Conservation (phyloP, 2,888 invertebrate genomes). For the Eumerus sabulonum region DNA sequence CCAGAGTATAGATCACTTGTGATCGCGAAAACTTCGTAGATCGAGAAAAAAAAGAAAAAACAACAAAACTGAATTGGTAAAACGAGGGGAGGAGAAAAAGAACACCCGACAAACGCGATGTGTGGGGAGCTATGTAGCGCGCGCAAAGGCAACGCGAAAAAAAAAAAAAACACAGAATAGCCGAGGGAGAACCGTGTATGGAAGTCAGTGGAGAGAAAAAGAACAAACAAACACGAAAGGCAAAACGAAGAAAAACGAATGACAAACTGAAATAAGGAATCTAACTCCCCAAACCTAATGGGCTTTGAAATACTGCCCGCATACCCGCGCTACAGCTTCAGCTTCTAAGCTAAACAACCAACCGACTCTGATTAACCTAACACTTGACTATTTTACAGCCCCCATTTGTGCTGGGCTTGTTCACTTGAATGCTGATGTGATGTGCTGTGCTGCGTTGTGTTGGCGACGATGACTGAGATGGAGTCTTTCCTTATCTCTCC, state of each 20-base stretch:
- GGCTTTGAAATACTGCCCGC: conserved; percentile 42
- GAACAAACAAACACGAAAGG: conserved; percentile 22
- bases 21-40: conserved; percentile 68
- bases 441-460: conserved; percentile 4
- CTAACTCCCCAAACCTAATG: conserved; percentile 68
- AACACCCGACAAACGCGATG: conserved; percentile 2
- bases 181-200: conserved; percentile 28
- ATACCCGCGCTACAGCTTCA: conserved; percentile 26
- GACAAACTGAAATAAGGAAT: conserved; percentile 62
- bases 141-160: conserved; percentile 45
- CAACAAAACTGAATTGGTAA: too few species aligned
- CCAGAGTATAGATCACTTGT: conserved; percentile 68
- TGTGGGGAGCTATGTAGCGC: conserved; percentile 46
- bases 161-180: too few species aligned
- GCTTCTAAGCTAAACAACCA: conserved; percentile 28
- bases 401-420: conserved; percentile 24
- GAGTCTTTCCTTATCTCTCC: conserved; percentile 25
- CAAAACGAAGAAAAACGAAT: background rate
- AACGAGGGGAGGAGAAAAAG: too few species aligned
- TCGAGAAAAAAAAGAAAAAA: conserved; percentile 30
- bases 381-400: conserved; percentile 61
- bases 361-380: conserved; percentile 45
- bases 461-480: conserved; percentile 27
- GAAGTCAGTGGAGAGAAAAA: conserved; percentile 15
- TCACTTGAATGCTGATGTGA: background rate